Conservation (phyloP, 2,888 invertebrate species). For the Mythimna loreyi region DNA sequence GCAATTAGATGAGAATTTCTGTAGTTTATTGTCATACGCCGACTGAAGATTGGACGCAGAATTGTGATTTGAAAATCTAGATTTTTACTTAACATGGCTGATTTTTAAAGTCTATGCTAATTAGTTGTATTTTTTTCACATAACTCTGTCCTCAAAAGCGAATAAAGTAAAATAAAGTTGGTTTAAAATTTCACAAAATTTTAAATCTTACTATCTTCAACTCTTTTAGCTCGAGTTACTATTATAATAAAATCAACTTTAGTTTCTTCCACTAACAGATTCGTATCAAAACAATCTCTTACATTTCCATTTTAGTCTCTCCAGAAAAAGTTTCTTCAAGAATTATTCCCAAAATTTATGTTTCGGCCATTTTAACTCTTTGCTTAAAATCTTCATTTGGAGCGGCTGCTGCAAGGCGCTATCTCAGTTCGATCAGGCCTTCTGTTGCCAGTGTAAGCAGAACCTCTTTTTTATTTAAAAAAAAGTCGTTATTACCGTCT, state of each 20-base stretch:
- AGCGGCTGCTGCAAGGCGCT: conserved; percentile 53
- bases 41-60: conserved; percentile 4
- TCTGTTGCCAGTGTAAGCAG: conserved; percentile 60
- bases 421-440: conserved; percentile 60
- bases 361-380: conserved; percentile 62
- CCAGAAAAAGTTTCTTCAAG: conserved; percentile 56
- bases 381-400: conserved; percentile 64
- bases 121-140: background rate
- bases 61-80: background rate
- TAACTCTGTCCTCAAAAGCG: background rate
- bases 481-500: conserved; percentile 57
- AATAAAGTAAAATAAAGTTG: background rate
- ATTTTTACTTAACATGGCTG: too few species aligned
- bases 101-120: too few species aligned
- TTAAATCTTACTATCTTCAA: background rate
- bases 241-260: conserved; percentile 25
- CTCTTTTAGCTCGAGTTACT: conserved; percentile 17
- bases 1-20: conserved; percentile 33
- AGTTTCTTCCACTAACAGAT: conserved; percentile 40
- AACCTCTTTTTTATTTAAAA: conserved; percentile 47
- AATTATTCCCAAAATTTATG: conserved; percentile 63
- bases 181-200: conserved; percentile 3
- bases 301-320: conserved; percentile 53
- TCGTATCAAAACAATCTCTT: conserved; percentile 45
- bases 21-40: conserved; percentile 17